Base-by-base conservation (phyloP, 2,888 invertebrate species). In the Phragmatobia fuliginosa region DNA sequence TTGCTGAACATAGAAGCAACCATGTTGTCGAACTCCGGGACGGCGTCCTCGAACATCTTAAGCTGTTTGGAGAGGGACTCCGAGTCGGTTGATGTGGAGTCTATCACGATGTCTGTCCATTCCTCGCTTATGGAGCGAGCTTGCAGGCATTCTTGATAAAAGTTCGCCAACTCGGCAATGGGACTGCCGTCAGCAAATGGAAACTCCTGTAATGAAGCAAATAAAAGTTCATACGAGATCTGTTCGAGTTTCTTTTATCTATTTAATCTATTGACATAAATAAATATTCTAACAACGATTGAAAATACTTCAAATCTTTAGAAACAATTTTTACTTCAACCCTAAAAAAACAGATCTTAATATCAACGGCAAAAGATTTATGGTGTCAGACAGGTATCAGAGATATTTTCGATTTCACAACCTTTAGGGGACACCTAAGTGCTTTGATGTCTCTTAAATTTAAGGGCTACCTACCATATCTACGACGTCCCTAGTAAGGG, bases 101-200 rank as follows among this genome's bases (percentile, higher is more conserved):
- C 87, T 25, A 85, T 82, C 3, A 84, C 79, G 2, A 87, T 68
- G 62, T 90, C 91, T 0, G 88, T 80, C 90, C 92, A 91, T 49
- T 90, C 91, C 68, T 90, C 90, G 69, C 90, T 90, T 36, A 88
- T 87, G 0, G 91, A 89, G 2, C 91, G 92, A 11, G 98, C 97
- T 79, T 96, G 96, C 86, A 97, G 96, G 91, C 97, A 98, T 85
- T 98, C 97, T 45, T 97, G 96, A 92, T 97, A 98, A 92, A 98
- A 98, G 75, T 96, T 96, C 1, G 97, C 97, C 74, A 98, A 94
- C 84, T 98, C 98, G 61, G 96, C 96, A 83, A 97, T 97, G 0
- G 96, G 96, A 82, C 96, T 97, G 72, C 96, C 96, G 74, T 96
- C 97, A 62, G 97, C 97, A 87, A 98, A 98, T 6, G 98, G 97